These are phyloP conservation scores for Chrysocyon brachyurus DNA, from an alignment of 2,797 vertebrate genomes.

Conservation along the genomic window DNA sequence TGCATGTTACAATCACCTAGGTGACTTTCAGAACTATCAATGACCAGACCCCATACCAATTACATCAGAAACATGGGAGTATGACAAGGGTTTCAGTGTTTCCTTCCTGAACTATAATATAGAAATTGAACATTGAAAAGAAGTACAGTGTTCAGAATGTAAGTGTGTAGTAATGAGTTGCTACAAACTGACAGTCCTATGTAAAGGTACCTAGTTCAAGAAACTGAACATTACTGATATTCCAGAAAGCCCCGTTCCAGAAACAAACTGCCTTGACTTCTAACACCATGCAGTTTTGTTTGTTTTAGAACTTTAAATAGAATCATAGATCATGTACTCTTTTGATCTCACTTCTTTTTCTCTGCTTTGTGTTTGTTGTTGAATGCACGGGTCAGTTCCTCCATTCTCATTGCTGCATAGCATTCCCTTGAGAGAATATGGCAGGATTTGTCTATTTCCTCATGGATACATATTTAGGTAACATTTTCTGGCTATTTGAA, in stretches of 20 bases:
- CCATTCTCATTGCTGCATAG: not conserved
- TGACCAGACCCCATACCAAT: not conserved
- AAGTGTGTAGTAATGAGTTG: not conserved
- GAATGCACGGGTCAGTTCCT: not conserved
- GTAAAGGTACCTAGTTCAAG: not conserved
- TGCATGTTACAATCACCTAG: not conserved
- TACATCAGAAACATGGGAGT: not conserved
- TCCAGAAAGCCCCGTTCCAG: no score
- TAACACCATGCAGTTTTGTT: not conserved
- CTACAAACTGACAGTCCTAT: not conserved
- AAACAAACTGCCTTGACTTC: not conserved
- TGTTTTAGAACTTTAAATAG: not conserved
- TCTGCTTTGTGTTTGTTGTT: not conserved
- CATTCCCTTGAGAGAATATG: not conserved
- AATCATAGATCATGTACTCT: not conserved
- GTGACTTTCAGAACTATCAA: not conserved
- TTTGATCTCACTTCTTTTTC: not conserved
- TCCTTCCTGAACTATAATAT: not conserved
- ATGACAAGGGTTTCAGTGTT: not conserved
- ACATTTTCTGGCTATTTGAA: constrained; percentile 1
- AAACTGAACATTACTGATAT: not conserved
- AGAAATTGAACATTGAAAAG: not conserved
- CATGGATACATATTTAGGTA: not conserved
- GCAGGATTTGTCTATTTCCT: not conserved
- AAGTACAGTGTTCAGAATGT: not conserved